Evolutionary conservation across 1,140 invertebrate species (phyloP).

Genomic region (Zaprionus inermis): DNA sequence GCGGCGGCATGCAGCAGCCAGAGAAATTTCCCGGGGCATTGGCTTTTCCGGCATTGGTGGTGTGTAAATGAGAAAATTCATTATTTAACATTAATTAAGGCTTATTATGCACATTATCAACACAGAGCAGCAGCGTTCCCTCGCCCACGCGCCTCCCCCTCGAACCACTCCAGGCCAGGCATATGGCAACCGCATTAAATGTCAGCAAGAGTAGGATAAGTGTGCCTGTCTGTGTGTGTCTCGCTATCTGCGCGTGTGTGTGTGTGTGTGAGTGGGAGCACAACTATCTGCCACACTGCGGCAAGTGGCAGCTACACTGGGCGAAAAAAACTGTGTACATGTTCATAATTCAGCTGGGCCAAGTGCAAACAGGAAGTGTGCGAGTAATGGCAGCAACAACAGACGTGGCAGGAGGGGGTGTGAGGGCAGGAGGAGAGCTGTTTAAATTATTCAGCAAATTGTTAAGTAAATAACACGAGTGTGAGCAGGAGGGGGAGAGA

Average conservation of each 20-base stretch:
- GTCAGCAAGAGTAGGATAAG: constrained; percentile 56
- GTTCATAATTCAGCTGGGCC: constrained; percentile 65
- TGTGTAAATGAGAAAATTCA: constrained; percentile 81
- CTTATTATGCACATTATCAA: constrained; percentile 83
- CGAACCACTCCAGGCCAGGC: neutral
- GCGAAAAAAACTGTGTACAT: constrained; percentile 37
- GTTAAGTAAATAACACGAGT: constrained; percentile 79
- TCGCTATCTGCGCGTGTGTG: neutral
- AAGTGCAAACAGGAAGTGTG: constrained; percentile 55
- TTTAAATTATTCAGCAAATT: constrained; percentile 83
- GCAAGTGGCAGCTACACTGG: constrained; percentile 3
- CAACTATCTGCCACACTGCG: constrained; percentile 58
- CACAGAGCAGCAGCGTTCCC: constrained; percentile 45
- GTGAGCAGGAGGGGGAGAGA: constrained; percentile 12
- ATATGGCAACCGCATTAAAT: constrained; percentile 71
- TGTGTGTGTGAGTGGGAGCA: constrained; percentile 18
- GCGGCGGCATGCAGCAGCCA: constrained; percentile 5
- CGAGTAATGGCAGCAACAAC: constrained; percentile 34
- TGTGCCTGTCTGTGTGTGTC: constrained; percentile 12
- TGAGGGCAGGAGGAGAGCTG: constrained; percentile 22
- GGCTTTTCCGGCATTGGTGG: constrained; percentile 66
- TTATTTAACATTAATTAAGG: constrained; percentile 83
- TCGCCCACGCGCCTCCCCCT: constrained; percentile 3
- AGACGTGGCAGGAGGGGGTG: neutral
- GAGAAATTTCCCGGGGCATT: constrained; percentile 22